phyloP scores from a whole-genome alignment of 2,113 vertebrate species.

The Brevimyrus niger region DNA sequence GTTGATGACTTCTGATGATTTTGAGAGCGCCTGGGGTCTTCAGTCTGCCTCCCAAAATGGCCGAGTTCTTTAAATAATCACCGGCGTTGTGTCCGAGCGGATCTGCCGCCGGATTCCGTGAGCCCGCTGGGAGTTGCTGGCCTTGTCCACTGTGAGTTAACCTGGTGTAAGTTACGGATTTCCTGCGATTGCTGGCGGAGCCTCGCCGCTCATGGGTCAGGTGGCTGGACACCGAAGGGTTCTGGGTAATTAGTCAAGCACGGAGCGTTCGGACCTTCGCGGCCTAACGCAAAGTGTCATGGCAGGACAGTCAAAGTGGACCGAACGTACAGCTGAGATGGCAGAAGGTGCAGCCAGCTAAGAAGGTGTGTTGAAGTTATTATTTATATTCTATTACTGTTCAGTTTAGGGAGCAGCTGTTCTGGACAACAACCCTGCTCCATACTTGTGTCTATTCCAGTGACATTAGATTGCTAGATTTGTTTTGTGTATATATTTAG shows the following conservation, averaged over 20 bases:
- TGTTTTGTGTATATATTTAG: slow-evolving; percentile 58
- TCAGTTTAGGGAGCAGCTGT: slow-evolving; percentile 54
- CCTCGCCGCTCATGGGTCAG: background rate
- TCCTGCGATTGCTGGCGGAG: background rate
- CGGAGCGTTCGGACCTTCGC: slow-evolving; percentile 14
- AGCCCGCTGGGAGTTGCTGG: background rate
- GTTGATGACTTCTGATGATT: slow-evolving; percentile 51
- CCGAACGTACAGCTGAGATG: slow-evolving; percentile 25
- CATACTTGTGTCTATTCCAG: slow-evolving; percentile 41
- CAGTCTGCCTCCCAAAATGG: slow-evolving; percentile 27
- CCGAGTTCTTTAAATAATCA: background rate
- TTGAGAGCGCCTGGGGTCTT: slow-evolving; percentile 41
- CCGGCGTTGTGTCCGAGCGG: too few species aligned
- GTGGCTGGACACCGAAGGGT: background rate
- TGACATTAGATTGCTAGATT: slow-evolving; percentile 64
- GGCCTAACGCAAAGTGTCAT: background rate
- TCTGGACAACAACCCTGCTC: slow-evolving; percentile 42
- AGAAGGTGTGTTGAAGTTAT: slow-evolving; percentile 44
- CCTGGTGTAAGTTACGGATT: background rate
- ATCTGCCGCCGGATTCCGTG: background rate
- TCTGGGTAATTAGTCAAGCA: background rate
- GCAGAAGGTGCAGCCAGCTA: slow-evolving; percentile 35
- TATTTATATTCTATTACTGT: slow-evolving; percentile 32
- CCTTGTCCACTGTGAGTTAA: background rate
- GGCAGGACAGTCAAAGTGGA: background rate